Evolutionary conservation across 2,113 vertebrate genomes (phyloP).

Genomic region (Macroglossus sobrinus): DNA sequence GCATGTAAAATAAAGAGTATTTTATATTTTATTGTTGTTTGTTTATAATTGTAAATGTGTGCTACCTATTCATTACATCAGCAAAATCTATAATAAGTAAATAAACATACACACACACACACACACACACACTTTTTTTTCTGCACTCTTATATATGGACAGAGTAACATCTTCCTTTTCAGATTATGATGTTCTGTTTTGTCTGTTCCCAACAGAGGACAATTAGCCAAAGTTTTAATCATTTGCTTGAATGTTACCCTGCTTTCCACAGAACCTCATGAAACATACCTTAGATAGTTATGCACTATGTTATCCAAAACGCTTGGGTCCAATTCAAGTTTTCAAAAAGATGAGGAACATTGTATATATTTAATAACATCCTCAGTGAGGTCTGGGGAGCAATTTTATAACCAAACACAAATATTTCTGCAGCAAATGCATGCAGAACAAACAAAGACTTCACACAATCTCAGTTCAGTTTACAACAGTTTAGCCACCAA

Average conservation of each 20-base stretch:
- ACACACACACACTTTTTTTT: not conserved
- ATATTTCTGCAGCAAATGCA: not conserved
- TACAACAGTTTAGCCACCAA: rapidly evolving
- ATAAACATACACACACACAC: not conserved
- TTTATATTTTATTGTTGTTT: not conserved
- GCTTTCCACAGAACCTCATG: not conserved
- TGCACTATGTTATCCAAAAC: not conserved
- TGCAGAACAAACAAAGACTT: not conserved
- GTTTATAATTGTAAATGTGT: not conserved
- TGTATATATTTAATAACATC: not conserved
- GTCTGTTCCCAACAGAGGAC: not conserved
- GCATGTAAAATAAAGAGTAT: not conserved
- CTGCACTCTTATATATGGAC: not conserved
- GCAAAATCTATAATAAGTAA: not conserved
- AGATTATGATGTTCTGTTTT: not conserved
- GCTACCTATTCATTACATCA: not conserved
- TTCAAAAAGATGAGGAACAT: not conserved
- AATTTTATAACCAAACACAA: not conserved
- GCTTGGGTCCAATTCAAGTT: not conserved
- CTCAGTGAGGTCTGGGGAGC: not conserved
- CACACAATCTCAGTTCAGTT: not conserved
- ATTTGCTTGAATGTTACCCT: not conserved
- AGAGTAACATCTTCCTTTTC: not conserved
- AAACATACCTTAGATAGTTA: not conserved
- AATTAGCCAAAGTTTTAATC: too few relatives aligned